phyloP scores from a whole-genome alignment of 2,888 invertebrate species.

The Digitonthophagus gazella region DNA sequence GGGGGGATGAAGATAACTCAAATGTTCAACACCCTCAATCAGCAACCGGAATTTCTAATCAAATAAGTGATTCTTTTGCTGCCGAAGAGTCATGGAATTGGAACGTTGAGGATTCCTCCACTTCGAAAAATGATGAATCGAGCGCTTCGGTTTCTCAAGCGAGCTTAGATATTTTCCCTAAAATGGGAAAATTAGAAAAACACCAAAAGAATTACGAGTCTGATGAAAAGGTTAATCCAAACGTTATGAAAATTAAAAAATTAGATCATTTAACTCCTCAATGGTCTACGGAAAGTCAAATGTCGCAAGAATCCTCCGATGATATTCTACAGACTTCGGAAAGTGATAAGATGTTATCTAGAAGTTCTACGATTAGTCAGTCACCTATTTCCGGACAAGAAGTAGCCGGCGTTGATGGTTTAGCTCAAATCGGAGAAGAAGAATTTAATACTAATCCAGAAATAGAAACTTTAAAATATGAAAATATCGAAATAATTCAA shows the following conservation, averaged over 20 bases:
- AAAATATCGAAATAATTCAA: conserved; percentile 30
- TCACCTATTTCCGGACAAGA: conserved; percentile 42
- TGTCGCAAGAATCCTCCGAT: conserved; percentile 66
- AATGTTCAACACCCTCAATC: conserved; percentile 41
- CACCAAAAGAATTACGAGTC: conserved; percentile 26
- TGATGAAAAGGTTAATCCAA: conserved; percentile 5
- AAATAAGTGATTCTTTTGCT: conserved; percentile 58
- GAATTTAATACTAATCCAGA: background rate
- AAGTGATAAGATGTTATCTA: conserved; percentile 60
- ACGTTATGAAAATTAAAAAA: conserved; percentile 38
- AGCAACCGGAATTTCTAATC: conserved; percentile 35
- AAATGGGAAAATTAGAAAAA: conserved; percentile 46
- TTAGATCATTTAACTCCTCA: conserved; percentile 54
- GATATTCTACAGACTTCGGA: conserved; percentile 61
- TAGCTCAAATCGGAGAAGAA: conserved; percentile 11
- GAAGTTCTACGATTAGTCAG: conserved; percentile 51
- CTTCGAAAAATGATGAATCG: conserved; percentile 32
- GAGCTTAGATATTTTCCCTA: conserved; percentile 44
- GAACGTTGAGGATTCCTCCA: conserved; percentile 55
- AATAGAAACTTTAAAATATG: conserved; percentile 5
- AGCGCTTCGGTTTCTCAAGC: conserved; percentile 20
- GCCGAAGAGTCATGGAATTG: conserved; percentile 63
- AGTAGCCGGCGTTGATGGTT: conserved; percentile 8
- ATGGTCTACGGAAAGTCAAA: conserved; percentile 66
- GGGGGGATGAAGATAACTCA: conserved; percentile 57